Percentiles rank a stretch among this genome's conserved stretches.
These are phyloP conservation scores for Eupleurogrammus muticus DNA, from an alignment of 2,797 vertebrate genomes.

Conservation along the genomic window DNA sequence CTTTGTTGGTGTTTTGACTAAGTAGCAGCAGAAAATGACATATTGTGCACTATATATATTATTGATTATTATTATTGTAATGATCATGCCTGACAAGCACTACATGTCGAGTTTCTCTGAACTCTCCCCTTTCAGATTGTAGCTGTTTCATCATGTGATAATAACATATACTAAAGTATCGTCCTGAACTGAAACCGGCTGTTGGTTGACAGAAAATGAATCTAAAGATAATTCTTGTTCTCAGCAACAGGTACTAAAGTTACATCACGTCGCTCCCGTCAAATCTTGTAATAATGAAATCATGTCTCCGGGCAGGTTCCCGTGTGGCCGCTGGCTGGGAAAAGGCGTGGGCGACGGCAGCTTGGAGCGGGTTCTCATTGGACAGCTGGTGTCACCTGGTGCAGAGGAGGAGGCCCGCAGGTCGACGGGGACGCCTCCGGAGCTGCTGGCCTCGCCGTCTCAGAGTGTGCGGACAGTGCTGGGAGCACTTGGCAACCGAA, in stretches of 20 bases:
- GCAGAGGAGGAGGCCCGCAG: slow-evolving; percentile 90
- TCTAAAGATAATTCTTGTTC: neutral
- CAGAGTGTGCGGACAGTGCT: slow-evolving; percentile 88
- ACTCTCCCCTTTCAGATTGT: neutral
- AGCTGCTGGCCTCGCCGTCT: slow-evolving; percentile 94
- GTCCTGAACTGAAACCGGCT: neutral
- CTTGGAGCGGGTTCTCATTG: slow-evolving; percentile 94
- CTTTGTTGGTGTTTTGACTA: too few species aligned
- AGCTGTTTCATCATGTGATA: neutral
- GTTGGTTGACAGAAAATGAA: neutral
- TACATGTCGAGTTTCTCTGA: neutral
- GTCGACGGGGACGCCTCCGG: slow-evolving; percentile 93
- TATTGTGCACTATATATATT: too few species aligned
- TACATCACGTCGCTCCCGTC: neutral
- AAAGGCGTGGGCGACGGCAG: slow-evolving; percentile 96
- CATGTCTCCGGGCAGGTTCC: slow-evolving; percentile 86
- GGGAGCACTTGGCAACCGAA: slow-evolving; percentile 90
- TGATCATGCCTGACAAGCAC: neutral
- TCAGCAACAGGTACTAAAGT: neutral
- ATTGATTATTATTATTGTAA: neutral
- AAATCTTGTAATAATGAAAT: neutral
- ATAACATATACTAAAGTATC: neutral
- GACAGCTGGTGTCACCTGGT: slow-evolving; percentile 89
- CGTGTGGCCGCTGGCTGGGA: slow-evolving; percentile 95
- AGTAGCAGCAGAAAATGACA: too few species aligned